Base-by-base conservation (phyloP, 2,113 vertebrate genomes). In the Myrmecobius fasciatus region DNA sequence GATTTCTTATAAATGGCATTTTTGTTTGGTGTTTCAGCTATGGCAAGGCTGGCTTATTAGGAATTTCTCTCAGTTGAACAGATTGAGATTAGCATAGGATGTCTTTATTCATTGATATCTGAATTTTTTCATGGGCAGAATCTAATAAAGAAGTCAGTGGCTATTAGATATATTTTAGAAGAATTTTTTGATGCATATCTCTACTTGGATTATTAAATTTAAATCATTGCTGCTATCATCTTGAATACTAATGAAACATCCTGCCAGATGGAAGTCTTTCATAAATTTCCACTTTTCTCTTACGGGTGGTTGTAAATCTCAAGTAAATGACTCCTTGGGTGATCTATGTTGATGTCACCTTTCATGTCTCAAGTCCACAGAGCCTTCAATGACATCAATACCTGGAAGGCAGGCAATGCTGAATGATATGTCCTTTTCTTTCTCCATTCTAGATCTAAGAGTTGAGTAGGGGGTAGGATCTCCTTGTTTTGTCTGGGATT, bases 91-190 rank as follows among this genome's bases (percentile, higher is more conserved):
- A 98, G 97, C 97, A 97, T 98, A 98, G 98, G 97, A 98, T 98
- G 97, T 97, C 98, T 98, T 97, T 83, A 96, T 98, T 98, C 97
- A 98, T 98, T 98, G 97, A 97, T 98, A 98, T 96, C 95, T 98
- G 98, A 97, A 97, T 98, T 98, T 96, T 94, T 60, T 95, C 97
- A 97, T 93, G 96, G 97, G 60, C 95, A 98, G 93, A 97, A 94
- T 98, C 97, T 98, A 98, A 98, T 98, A 98, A 98, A 98, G 97
- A 98, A 98, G 98, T 98, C 98, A 98, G 97, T 97, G 98, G 96
- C 98, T 98, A 98, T 98, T 98, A 98, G 98, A 98, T 95, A 93
- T 97, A 97, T 98, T 98, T 98, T 98, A 98, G 98, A 97, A 97
- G 97, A 98, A 97, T 97, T 98, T 98, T 98, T 98, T 98, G 98